Conservation (phyloP, 2,113 vertebrate genomes). For the Grallaria varia region DNA sequence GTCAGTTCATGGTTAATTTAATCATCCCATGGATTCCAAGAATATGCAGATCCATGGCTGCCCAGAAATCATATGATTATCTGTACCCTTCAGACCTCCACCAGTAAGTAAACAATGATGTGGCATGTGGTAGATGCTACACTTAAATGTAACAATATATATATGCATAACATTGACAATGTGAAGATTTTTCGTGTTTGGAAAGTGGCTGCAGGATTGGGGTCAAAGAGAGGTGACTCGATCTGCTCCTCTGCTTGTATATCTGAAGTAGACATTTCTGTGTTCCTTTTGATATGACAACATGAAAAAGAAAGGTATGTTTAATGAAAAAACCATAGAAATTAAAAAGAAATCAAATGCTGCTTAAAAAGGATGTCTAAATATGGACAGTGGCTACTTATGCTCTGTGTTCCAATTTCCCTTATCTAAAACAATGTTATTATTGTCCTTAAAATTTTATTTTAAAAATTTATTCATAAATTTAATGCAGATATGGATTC, state of each 20-base stretch:
- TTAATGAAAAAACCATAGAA: background rate
- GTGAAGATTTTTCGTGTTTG: background rate
- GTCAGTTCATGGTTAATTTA: background rate
- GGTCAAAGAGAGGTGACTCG: background rate
- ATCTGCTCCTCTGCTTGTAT: background rate
- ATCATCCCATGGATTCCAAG: background rate
- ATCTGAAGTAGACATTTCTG: background rate
- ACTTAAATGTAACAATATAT: background rate
- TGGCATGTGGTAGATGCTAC: background rate
- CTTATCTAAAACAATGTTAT: background rate
- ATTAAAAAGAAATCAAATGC: fast-evolving
- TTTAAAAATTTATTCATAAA: background rate
- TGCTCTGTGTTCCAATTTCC: background rate
- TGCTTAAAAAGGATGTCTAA: background rate
- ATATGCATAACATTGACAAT: background rate
- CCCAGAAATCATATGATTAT: background rate
- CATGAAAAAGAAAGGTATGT: background rate
- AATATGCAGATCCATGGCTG: background rate
- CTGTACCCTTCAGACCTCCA: background rate
- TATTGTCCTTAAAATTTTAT: background rate
- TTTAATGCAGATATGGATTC: background rate
- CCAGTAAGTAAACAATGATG: background rate
- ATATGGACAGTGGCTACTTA: background rate
- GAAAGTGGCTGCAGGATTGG: background rate
- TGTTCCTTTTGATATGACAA: background rate